phyloP scores from a whole-genome alignment of 2,113 vertebrate species.

The Bostrychus sinensis region DNA sequence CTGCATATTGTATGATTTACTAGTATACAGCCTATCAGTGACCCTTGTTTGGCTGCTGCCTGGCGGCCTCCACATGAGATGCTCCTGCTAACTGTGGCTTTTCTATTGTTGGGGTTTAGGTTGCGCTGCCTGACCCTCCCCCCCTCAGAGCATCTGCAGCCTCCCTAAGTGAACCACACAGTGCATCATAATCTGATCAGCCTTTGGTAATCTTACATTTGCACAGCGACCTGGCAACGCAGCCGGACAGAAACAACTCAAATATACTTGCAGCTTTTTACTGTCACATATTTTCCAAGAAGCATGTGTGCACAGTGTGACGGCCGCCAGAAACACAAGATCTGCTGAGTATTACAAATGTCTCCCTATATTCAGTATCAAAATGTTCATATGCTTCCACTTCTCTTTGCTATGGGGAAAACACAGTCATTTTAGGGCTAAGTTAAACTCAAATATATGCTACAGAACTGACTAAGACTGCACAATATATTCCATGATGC shows the following conservation, averaged over 20 bases:
- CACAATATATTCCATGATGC: too few relatives aligned
- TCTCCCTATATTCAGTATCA: slow-evolving; percentile 7
- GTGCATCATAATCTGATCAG: slow-evolving; percentile 61
- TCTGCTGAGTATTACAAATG: slow-evolving; percentile 19
- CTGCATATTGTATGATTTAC: background rate
- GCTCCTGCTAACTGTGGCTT: too few relatives aligned
- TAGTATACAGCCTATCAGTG: background rate
- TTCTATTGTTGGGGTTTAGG: slow-evolving; percentile 16
- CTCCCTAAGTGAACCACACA: slow-evolving; percentile 37
- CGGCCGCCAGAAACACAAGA: slow-evolving; percentile 20
- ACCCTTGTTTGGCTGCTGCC: slow-evolving; percentile 9
- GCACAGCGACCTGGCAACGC: slow-evolving; percentile 43
- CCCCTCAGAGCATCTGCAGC: slow-evolving; percentile 18
- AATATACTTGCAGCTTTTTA: slow-evolving; percentile 6
- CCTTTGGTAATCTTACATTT: slow-evolving; percentile 49
- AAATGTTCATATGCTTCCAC: slow-evolving; percentile 20
- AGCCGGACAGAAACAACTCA: slow-evolving; percentile 21
- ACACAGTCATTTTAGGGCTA: slow-evolving; percentile 28
- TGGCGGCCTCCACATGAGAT: slow-evolving; percentile 26
- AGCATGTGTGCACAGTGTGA: slow-evolving; percentile 1
- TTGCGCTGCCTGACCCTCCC: slow-evolving; percentile 6
- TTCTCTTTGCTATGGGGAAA: slow-evolving; percentile 20
- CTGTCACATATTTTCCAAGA: slow-evolving; percentile 15
- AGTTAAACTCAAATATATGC: slow-evolving; percentile 27
- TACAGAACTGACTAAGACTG: slow-evolving; percentile 20